Evolutionary conservation across 2,797 vertebrate species (phyloP).

Genomic region (Chromis chromis): DNA sequence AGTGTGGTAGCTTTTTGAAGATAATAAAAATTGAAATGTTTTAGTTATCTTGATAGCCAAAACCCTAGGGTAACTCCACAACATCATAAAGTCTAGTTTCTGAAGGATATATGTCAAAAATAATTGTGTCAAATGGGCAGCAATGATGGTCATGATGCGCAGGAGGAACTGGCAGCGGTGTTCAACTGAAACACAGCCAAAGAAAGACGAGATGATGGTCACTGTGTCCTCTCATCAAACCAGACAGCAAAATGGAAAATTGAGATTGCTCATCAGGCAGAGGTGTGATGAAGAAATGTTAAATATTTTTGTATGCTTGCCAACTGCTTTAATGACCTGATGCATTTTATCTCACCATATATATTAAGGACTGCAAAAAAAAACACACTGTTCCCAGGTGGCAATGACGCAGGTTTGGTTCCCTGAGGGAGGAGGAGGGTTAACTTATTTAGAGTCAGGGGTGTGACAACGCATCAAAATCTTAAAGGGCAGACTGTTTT

Average conservation of each 20-base stretch:
- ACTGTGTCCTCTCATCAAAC: constrained; percentile 11
- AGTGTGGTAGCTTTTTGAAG: not conserved
- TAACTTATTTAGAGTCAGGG: not conserved
- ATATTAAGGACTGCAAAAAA: constrained; percentile 25
- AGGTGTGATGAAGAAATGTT: constrained; percentile 54
- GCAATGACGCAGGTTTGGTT: constrained; percentile 37
- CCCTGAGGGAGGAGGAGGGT: not conserved
- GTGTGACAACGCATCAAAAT: not conserved
- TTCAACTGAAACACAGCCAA: constrained; percentile 30
- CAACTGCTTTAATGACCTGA: constrained; percentile 29
- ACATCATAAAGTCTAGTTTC: not conserved
- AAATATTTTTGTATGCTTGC: constrained; percentile 20
- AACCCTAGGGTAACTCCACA: not conserved
- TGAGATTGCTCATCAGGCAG: constrained; percentile 42
- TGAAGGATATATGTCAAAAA: constrained; percentile 5
- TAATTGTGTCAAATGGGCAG: constrained; percentile 22
- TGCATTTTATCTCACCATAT: constrained; percentile 28
- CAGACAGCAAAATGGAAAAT: constrained; percentile 24
- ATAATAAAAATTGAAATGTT: constrained; percentile 6
- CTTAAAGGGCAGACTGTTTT: constrained; percentile 3
- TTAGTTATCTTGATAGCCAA: not conserved
- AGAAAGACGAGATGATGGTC: constrained; percentile 19
- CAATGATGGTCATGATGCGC: constrained; percentile 1
- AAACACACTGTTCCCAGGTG: constrained; percentile 26
- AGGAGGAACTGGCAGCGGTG: constrained; percentile 14